Conservation (phyloP, 2,888 invertebrate species). For the Epirrhoe alternata region DNA sequence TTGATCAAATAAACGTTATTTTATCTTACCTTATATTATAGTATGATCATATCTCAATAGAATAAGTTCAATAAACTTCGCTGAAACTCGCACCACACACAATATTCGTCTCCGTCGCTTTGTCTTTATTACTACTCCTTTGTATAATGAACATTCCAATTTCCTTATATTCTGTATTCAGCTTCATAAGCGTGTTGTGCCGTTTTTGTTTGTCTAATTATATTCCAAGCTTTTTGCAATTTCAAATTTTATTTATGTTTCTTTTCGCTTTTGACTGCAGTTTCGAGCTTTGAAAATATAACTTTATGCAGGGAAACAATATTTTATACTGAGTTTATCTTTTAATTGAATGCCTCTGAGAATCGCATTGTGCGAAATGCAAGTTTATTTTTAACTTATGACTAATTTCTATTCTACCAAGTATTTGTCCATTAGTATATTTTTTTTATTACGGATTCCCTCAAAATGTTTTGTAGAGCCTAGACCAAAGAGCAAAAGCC, state of each 20-base stretch:
- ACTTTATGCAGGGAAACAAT: neutral
- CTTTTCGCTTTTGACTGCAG: neutral
- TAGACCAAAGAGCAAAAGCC: no score
- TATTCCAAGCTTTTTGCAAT: slow-evolving; percentile 26
- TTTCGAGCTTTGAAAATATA: neutral
- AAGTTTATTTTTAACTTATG: no score
- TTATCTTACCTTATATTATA: no score
- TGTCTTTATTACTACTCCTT: slow-evolving; percentile 34
- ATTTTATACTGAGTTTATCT: neutral
- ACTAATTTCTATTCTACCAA: no score
- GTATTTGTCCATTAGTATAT: no score
- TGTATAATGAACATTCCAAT: slow-evolving; percentile 39
- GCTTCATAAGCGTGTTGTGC: slow-evolving; percentile 3
- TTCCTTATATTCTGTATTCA: slow-evolving; percentile 32
- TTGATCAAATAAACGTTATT: no score
- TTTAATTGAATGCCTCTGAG: neutral
- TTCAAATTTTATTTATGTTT: neutral
- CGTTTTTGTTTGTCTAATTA: slow-evolving; percentile 30
- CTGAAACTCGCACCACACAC: slow-evolving; percentile 17
- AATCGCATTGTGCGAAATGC: no score
- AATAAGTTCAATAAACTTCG: slow-evolving; percentile 1
- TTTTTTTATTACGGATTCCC: no score
- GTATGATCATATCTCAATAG: no score
- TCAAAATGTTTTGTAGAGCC: no score
- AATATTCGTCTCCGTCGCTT: slow-evolving; percentile 30